phyloP scores from a whole-genome alignment of 2,797 vertebrate species.

The Ispidina picta region DNA sequence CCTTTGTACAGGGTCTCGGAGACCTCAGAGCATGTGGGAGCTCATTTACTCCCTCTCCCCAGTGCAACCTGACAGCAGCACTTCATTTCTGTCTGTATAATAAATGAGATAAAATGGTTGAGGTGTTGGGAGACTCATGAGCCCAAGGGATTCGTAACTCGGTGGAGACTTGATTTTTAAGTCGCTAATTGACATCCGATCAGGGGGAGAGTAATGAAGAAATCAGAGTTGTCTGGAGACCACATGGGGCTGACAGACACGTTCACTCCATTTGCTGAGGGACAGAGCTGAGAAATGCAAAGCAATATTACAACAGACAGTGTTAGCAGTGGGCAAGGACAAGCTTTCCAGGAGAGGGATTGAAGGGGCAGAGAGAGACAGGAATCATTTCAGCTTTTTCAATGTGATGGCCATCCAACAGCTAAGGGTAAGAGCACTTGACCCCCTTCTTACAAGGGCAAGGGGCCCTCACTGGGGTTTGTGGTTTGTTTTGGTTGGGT shows the following conservation, averaged over 20 bases:
- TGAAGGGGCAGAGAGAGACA: neutral
- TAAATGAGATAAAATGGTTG: neutral
- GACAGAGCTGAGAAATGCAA: neutral
- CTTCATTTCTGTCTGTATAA: neutral
- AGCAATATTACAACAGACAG: accelerated
- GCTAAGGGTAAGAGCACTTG: neutral
- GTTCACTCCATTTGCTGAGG: neutral
- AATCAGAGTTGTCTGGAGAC: constrained; percentile 19
- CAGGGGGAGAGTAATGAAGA: constrained; percentile 28
- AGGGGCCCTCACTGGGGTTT: neutral
- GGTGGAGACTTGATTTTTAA: constrained; percentile 55
- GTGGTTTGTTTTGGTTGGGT: no score
- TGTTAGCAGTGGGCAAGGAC: neutral
- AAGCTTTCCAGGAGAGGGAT: neutral
- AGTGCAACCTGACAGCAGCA: neutral
- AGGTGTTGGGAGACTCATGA: neutral
- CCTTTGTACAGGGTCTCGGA: neutral
- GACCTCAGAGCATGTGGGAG: neutral
- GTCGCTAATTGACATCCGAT: neutral
- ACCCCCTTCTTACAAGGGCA: neutral
- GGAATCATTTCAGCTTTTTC: neutral
- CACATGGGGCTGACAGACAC: neutral
- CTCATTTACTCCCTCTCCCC: neutral
- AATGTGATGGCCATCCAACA: accelerated
- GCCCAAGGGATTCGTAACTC: neutral